Percentiles rank a stretch among this genome's conserved stretches.
phyloP scores from a whole-genome alignment of 1,140 invertebrate genomes.

The Sinonovacula constricta region DNA sequence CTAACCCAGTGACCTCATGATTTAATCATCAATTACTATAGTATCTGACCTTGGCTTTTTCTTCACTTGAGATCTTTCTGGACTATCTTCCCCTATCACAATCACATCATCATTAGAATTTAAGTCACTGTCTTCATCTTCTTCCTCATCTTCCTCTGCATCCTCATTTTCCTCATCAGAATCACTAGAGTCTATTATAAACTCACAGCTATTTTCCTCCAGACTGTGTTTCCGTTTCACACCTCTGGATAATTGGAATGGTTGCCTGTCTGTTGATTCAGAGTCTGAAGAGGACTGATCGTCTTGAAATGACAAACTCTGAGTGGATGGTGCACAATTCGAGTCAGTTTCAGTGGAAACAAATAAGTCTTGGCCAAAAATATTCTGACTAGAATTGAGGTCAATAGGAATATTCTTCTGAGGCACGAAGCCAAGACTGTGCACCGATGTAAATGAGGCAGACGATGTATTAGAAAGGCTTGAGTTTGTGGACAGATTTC shows the following conservation, averaged over 20 bases:
- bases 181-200: constrained; percentile 52
- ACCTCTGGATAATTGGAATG: constrained; percentile 48
- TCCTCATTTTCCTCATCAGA: constrained; percentile 46
- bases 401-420: constrained; percentile 46
- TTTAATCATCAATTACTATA: no score
- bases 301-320: neutral
- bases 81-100: neutral
- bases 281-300: neutral
- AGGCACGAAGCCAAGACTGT: constrained; percentile 72
- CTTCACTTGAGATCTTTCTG: no score
- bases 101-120: neutral
- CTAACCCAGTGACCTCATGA: no score
- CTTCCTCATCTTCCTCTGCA: constrained; percentile 8
- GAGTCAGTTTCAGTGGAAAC: constrained; percentile 1
- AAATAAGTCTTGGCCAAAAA: constrained; percentile 24
- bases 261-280: neutral
- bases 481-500: constrained; percentile 57
- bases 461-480: constrained; percentile 62
- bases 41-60: no score
- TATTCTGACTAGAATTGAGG: constrained; percentile 47
- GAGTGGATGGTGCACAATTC: no score
- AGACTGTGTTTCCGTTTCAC: constrained; percentile 61
- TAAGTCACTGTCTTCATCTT: constrained; percentile 14
- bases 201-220: no score
- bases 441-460: constrained; percentile 64